A percentile compares a stretch with the other conserved stretches of the same genome.
Conservation (phyloP, 2,888 invertebrate genomes). For the Oegoconia quadripuncta region DNA sequence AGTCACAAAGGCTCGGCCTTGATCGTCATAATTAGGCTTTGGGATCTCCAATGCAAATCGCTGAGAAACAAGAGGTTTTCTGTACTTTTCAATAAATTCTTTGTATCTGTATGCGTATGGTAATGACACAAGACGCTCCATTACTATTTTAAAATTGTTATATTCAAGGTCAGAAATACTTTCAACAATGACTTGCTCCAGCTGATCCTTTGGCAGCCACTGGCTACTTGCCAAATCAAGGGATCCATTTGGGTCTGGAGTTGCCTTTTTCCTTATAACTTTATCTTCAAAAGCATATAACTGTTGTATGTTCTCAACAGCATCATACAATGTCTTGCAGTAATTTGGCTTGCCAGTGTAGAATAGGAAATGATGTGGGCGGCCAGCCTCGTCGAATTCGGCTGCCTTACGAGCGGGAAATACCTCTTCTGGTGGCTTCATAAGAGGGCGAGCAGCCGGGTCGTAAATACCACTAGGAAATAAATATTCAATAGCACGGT, state of each 20-base stretch:
- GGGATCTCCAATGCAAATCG: conserved; percentile 81
- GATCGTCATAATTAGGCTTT: conserved; percentile 82
- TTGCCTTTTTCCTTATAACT: conserved; percentile 80
- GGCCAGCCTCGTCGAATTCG: conserved; percentile 93
- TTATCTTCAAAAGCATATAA: conserved; percentile 85
- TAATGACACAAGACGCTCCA: conserved; percentile 84
- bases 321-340: conserved; percentile 89
- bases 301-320: conserved; percentile 83
- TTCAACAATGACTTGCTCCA: conserved; percentile 84
- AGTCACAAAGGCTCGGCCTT: conserved; percentile 85
- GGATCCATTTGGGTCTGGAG: conserved; percentile 79
- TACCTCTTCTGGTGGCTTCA: conserved; percentile 94
- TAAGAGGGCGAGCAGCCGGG: conserved; percentile 89
- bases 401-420: conserved; percentile 91
- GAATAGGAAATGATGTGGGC: conserved; percentile 94
- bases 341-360: conserved; percentile 94
- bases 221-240: conserved; percentile 56
- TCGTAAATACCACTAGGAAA: conserved; percentile 96
- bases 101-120: conserved; percentile 85
- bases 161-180: conserved; percentile 83
- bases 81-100: conserved; percentile 86
- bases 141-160: conserved; percentile 83
- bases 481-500: conserved; percentile 94
- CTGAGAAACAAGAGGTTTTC: conserved; percentile 80
- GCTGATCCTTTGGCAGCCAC: conserved; percentile 83